Evolutionary conservation across 2,888 invertebrate species (phyloP), one percentile per base, ranked within the genome.

Genomic region (Drosophila birchii): DNA sequence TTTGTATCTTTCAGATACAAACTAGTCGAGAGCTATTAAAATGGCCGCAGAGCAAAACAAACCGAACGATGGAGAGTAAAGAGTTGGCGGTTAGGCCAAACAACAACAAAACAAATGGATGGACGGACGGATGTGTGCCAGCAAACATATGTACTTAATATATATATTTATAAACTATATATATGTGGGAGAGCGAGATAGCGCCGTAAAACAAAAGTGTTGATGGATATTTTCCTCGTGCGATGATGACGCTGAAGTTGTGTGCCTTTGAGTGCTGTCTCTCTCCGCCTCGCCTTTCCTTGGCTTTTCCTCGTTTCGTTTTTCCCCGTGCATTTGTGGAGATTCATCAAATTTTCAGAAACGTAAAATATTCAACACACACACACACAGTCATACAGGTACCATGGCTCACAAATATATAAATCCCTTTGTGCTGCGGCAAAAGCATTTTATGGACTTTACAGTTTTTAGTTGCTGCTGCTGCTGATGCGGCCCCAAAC

Each of bases 151-250:
- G 63, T 23, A 51, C 51, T 51, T 51, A 34, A 51, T 51, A 51
- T 51, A 29, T 47, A 49, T 49, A 11, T 47, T n/a, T 49, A 51
- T 36, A 36, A 9, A 14, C 34, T 20, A 51, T 20, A 8, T 20
- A 51, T 41, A 34, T 49, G 5, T 39, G 11, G 1, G 38, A 16
- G 26, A 39, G 45, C 5, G 39, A 23, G 39, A 38, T 61, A 78
- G 73, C 62, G 75, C 89, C 74, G 78, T 88, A 89, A 86, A 89
- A 86, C 80, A 87, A 81, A 82, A 89, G 89, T 88, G 88, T 90
- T 89, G 88, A 89, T 84, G 88, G 88, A 89, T 78, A 89, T 84
- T 89, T 88, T 89, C 90, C 88, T 88, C 67, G 78, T 89, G 89
- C 73, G 44, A 57, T 75, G 85, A 88, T 78, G 86, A 88, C 80